phyloP scores from a whole-genome alignment of 2,797 vertebrate genomes.

The Ataeniobius toweri region DNA sequence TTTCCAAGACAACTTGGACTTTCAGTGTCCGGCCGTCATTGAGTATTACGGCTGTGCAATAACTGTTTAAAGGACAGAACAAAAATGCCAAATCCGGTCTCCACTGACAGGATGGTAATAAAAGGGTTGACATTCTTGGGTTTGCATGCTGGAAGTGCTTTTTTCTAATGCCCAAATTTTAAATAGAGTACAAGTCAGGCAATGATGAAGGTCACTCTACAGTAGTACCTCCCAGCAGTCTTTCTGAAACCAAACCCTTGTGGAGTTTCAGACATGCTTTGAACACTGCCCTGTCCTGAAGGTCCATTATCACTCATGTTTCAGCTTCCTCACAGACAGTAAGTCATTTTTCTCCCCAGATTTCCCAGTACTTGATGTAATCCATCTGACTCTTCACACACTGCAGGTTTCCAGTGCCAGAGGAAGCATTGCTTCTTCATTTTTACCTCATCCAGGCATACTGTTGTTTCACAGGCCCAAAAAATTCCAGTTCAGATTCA shows the following conservation, averaged over 20 bases:
- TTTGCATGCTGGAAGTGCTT: background rate
- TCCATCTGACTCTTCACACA: background rate
- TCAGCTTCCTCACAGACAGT: background rate
- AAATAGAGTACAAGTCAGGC: background rate
- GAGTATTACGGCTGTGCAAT: background rate
- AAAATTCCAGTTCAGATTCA: no score
- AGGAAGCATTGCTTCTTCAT: no score
- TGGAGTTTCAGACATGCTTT: background rate
- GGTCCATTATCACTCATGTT: background rate
- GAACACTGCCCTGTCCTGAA: background rate
- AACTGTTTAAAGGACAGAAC: background rate
- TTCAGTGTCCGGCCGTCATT: background rate
- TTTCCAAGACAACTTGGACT: background rate
- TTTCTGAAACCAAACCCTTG: background rate
- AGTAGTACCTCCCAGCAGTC: background rate
- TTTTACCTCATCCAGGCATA: no score
- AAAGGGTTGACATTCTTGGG: background rate
- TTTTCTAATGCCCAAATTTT: background rate
- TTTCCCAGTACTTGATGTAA: background rate
- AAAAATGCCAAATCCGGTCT: background rate
- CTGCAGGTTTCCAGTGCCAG: background rate
- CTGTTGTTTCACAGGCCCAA: no score
- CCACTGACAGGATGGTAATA: background rate
- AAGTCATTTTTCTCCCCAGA: background rate
- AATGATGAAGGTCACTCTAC: background rate